Evolutionary conservation across 2,888 invertebrate species (phyloP).

Genomic region (Nomada ferruginata): DNA sequence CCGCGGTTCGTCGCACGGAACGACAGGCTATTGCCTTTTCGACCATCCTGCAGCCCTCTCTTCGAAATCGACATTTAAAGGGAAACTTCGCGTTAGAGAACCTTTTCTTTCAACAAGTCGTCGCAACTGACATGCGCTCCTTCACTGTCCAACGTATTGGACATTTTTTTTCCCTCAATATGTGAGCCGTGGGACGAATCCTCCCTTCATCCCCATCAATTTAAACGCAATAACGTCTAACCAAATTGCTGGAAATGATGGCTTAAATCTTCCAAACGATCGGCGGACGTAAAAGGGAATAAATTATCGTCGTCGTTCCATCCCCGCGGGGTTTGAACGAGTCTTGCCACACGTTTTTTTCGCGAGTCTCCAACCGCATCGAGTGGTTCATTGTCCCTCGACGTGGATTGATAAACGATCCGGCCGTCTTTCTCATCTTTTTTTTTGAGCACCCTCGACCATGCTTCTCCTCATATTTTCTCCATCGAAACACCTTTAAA

Average conservation of each 20-base stretch:
- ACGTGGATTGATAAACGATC: constrained; percentile 45
- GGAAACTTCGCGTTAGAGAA: not conserved
- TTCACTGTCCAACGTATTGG: not conserved
- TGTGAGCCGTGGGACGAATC: not conserved
- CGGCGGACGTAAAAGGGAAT: constrained; percentile 24
- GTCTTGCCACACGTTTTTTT: constrained; percentile 26
- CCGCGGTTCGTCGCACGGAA: not conserved
- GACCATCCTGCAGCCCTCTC: not conserved
- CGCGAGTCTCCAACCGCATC: constrained; percentile 17
- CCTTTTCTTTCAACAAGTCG: not conserved
- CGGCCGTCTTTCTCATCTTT: not conserved
- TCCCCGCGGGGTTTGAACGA: constrained; percentile 11
- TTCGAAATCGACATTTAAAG: not conserved
- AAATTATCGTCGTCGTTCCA: constrained; percentile 19
- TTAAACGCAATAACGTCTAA: constrained; percentile 27
- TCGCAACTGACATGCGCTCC: too few species aligned
- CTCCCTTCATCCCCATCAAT: not conserved
- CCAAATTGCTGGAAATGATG: constrained; percentile 29
- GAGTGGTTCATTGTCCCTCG: constrained; percentile 22
- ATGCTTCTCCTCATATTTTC: not conserved
- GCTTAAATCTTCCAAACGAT: constrained; percentile 41
- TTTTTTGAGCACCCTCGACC: not conserved
- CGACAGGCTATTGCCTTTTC: constrained; percentile 4
- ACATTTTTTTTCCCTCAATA: not conserved
- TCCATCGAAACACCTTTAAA: not conserved